Percentiles rank a stretch among this genome's conserved stretches.
phyloP scores from a whole-genome alignment of 2,797 vertebrate species.

The Muscicapa comitata region DNA sequence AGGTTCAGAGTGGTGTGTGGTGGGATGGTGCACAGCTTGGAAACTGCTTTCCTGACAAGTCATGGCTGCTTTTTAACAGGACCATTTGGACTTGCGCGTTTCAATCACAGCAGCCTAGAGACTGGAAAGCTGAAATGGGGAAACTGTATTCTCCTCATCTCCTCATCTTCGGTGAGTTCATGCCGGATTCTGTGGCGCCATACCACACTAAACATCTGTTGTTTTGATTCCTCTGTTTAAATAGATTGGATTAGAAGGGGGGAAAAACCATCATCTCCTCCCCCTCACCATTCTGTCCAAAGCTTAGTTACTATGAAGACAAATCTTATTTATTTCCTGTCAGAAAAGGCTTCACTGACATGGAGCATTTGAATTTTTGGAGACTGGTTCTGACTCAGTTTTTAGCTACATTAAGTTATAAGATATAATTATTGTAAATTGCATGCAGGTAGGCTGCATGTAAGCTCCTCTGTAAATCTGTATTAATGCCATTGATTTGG shows the following conservation, averaged over 20 bases:
- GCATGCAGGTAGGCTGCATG: background rate
- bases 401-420: background rate
- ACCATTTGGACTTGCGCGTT: background rate
- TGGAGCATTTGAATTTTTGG: background rate
- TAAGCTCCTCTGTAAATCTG: background rate
- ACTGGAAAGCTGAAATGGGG: background rate
- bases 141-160: background rate
- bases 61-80: background rate
- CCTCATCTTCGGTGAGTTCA: background rate
- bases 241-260: background rate
- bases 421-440: background rate
- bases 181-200: background rate
- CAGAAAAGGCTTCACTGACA: background rate
- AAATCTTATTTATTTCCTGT: background rate
- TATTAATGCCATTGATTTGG: background rate
- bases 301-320: background rate
- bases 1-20: background rate
- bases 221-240: slow-evolving; percentile 24
- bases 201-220: background rate
- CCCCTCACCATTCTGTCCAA: background rate
- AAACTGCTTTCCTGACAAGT: background rate
- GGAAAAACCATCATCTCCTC: background rate
- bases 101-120: background rate
- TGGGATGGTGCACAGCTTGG: background rate
- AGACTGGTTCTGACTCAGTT: background rate